These are phyloP conservation scores for Epinephelus malabaricus DNA, from an alignment of 2,797 vertebrate genomes.

Conservation along the genomic window DNA sequence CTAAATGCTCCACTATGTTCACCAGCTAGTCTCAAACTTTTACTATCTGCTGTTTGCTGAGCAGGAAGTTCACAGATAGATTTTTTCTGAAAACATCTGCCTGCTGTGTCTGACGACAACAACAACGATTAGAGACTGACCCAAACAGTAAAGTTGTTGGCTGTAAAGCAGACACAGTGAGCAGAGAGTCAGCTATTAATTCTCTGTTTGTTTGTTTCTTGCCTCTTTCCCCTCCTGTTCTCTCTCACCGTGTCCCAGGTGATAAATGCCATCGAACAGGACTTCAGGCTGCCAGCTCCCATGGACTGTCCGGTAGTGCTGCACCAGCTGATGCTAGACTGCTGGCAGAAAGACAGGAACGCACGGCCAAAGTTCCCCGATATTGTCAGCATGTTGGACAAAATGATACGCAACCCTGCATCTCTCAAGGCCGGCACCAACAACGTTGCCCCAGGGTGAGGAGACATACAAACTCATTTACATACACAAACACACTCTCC, in stretches of 20 bases:
- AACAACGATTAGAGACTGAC: not conserved
- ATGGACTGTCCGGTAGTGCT: conserved; percentile 96
- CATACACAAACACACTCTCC: conserved; percentile 26
- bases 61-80: not conserved
- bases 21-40: not conserved
- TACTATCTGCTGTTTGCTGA: not conserved
- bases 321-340: conserved; percentile 97
- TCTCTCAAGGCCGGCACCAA: conserved; percentile 95
- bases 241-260: conserved; percentile 82
- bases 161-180: not conserved
- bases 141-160: too few species aligned
- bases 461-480: conserved; percentile 41
- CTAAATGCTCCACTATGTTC: not conserved
- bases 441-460: conserved; percentile 92
- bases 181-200: not conserved
- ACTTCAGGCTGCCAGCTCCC: conserved; percentile 94
- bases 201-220: not conserved
- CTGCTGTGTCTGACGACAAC: not conserved
- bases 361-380: conserved; percentile 94
- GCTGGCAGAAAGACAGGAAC: conserved; percentile 98
- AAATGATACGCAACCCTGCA: conserved; percentile 98
- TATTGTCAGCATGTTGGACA: conserved; percentile 96
- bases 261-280: conserved; percentile 97
- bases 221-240: not conserved
- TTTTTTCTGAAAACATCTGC: not conserved